Evolutionary conservation across 2,888 invertebrate species (phyloP).

Genomic region (Andrena bucephala): DNA sequence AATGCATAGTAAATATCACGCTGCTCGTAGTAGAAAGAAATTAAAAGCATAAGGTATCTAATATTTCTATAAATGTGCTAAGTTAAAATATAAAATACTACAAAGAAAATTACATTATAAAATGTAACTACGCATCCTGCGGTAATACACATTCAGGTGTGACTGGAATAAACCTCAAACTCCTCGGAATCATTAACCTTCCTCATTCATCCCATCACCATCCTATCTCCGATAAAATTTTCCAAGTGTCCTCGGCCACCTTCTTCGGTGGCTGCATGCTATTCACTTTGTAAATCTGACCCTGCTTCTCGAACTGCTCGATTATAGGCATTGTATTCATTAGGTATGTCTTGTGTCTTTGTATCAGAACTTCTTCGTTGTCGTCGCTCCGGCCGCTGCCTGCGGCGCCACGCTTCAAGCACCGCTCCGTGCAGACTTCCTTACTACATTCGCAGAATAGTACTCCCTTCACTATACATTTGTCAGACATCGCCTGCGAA

Average conservation of each 20-base stretch:
- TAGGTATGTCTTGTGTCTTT: slow-evolving; percentile 94
- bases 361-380: slow-evolving; percentile 94
- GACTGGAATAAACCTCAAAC: slow-evolving; percentile 15
- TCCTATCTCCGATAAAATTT: slow-evolving; percentile 85
- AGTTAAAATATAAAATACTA: slow-evolving; percentile 21
- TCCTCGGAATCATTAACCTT: neutral
- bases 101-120: slow-evolving; percentile 35
- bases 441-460: slow-evolving; percentile 96
- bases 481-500: slow-evolving; percentile 90
- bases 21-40: neutral
- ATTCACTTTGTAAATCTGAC: slow-evolving; percentile 91
- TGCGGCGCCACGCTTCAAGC: slow-evolving; percentile 93
- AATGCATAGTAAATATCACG: slow-evolving; percentile 19
- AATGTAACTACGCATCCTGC: slow-evolving; percentile 24
- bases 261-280: slow-evolving; percentile 89
- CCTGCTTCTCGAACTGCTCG: slow-evolving; percentile 90
- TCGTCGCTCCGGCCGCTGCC: slow-evolving; percentile 98
- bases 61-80: slow-evolving; percentile 5
- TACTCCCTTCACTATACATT: slow-evolving; percentile 94
- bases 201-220: slow-evolving; percentile 72
- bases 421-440: slow-evolving; percentile 94
- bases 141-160: slow-evolving; percentile 15
- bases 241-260: slow-evolving; percentile 88
- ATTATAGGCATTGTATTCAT: slow-evolving; percentile 96
- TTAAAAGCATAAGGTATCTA: neutral